A percentile compares a stretch with the other conserved stretches of the same genome.
Evolutionary conservation across 1,140 invertebrate genomes (phyloP).

Genomic region (Agrilus planipennis): DNA sequence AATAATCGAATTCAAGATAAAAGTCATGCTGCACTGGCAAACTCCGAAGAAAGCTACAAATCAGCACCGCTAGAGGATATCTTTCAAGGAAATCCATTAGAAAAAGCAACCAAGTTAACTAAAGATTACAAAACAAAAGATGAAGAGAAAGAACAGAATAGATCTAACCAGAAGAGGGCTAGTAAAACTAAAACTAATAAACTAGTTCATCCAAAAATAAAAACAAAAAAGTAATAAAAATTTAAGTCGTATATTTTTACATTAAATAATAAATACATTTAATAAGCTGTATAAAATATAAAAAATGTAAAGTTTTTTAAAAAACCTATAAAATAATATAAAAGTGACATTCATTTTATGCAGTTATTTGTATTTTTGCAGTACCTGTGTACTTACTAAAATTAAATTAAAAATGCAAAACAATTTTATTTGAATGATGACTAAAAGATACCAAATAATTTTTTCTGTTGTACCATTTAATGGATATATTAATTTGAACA

Average conservation of each 20-base stretch:
- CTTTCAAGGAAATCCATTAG: constrained; percentile 43
- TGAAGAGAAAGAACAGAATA: background rate
- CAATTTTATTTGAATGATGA: no score
- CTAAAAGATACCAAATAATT: no score
- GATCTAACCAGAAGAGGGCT: no score
- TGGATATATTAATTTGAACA: no score
- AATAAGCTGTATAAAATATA: background rate
- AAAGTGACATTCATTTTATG: no score
- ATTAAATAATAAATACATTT: background rate
- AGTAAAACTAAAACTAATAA: no score
- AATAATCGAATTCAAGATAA: constrained; percentile 63
- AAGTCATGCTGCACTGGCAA: constrained; percentile 52
- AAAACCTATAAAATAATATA: background rate
- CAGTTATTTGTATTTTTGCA: no score
- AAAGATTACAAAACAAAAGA: background rate
- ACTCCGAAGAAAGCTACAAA: constrained; percentile 57
- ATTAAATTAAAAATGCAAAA: no score
- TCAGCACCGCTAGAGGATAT: constrained; percentile 47
- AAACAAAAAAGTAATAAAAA: background rate
- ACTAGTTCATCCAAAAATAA: background rate
- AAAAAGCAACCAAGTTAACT: constrained; percentile 2
- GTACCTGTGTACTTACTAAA: no score
- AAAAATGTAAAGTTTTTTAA: background rate
- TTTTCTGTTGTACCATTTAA: no score
- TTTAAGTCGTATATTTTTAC: background rate